Conservation (phyloP, 2,113 vertebrate genomes). For the Gobiocypris rarus region DNA sequence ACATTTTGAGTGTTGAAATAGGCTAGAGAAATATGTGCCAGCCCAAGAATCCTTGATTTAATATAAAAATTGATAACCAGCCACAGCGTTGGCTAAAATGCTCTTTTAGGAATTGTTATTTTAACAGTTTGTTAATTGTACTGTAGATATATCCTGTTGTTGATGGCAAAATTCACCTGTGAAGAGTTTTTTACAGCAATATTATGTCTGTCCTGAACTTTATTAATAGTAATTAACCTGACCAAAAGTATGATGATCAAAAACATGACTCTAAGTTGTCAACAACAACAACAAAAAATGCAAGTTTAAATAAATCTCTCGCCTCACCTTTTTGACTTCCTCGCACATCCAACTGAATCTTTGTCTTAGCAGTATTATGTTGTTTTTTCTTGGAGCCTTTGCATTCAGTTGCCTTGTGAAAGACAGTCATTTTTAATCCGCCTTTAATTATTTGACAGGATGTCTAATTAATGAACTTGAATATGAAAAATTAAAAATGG, state of each 20-base stretch:
- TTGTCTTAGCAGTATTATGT: constrained; percentile 4
- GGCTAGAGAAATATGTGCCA: too few relatives aligned
- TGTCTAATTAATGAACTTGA: neutral
- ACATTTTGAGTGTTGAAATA: too few relatives aligned
- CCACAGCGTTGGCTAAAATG: neutral
- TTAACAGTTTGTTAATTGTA: neutral
- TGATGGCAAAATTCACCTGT: neutral
- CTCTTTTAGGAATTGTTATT: neutral
- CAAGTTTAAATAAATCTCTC: neutral
- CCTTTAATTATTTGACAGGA: too few relatives aligned
- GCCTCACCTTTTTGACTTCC: constrained; percentile 37
- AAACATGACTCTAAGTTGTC: neutral
- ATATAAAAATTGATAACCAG: neutral
- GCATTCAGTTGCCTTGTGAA: constrained; percentile 42
- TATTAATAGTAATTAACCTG: neutral
- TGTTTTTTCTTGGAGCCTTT: constrained; percentile 45
- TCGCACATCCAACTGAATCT: neutral
- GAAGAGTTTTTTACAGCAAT: neutral
- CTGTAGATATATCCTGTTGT: neutral
- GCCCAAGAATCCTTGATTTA: neutral
- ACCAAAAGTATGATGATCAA: neutral
- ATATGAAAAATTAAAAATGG: neutral
- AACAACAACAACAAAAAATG: too few relatives aligned
- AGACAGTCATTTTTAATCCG: neutral
- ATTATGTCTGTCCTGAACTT: neutral